phyloP scores from a whole-genome alignment of 2,888 invertebrate genomes.

The Isotomurus palustris region DNA sequence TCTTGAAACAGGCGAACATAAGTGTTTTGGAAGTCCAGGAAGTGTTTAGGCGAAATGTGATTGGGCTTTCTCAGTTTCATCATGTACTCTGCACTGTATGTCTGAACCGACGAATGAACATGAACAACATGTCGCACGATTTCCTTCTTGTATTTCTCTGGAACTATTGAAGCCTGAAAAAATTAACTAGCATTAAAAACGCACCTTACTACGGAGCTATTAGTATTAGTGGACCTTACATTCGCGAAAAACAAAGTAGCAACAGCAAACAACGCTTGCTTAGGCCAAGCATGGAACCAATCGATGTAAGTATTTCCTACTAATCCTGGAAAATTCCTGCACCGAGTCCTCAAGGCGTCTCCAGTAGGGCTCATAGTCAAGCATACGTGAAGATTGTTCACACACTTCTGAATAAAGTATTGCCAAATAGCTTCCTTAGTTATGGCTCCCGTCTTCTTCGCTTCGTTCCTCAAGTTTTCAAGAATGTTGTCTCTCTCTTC shows the following conservation, averaged over 20 bases:
- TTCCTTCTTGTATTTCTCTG: constrained; percentile 61
- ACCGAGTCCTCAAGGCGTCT: constrained; percentile 73
- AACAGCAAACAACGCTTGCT: constrained; percentile 80
- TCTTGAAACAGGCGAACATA: constrained; percentile 72
- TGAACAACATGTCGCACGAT: constrained; percentile 81
- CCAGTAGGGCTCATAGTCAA: constrained; percentile 85
- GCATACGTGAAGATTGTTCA: constrained; percentile 83
- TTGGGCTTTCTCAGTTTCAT: constrained; percentile 71
- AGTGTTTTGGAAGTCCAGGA: constrained; percentile 76
- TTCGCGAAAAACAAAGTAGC: constrained; percentile 78
- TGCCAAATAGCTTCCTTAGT: constrained; percentile 83
- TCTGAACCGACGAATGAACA: constrained; percentile 70
- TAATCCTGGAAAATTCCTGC: constrained; percentile 84
- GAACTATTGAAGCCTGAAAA: constrained; percentile 61
- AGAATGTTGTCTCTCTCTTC: constrained; percentile 83
- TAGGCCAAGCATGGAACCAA: constrained; percentile 92
- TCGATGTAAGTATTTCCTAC: constrained; percentile 89
- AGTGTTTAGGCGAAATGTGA: constrained; percentile 88
- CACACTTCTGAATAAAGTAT: constrained; percentile 70
- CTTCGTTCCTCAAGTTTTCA: constrained; percentile 63
- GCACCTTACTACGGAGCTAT: no score
- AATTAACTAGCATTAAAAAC: background rate
- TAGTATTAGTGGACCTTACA: constrained; percentile 51
- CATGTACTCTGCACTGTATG: constrained; percentile 68
- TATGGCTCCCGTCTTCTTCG: constrained; percentile 65